phyloP scores from a whole-genome alignment of 2,888 invertebrate species.

The Tetrapedia diversipes region DNA sequence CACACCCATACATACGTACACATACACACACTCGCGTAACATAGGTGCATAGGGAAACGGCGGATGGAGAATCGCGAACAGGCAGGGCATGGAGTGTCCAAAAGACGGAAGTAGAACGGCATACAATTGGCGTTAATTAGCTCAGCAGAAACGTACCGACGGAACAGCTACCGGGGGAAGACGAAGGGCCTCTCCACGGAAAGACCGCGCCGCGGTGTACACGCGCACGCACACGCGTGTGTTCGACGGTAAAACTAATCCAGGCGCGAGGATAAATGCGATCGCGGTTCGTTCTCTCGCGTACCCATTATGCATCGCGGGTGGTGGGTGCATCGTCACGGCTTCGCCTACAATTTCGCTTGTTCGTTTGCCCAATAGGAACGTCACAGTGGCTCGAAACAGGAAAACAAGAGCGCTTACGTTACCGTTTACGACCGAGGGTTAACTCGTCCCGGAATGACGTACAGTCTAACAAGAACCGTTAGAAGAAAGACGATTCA shows the following conservation, averaged over 20 bases:
- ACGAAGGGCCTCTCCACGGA: conserved; percentile 44
- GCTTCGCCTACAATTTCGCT: neutral
- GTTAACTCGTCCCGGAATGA: neutral
- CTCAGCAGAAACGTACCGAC: conserved; percentile 55
- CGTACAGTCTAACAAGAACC: neutral
- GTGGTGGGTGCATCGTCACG: neutral
- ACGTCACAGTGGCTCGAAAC: neutral
- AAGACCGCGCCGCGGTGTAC: conserved; percentile 37
- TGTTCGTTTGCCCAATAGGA: conserved; percentile 7
- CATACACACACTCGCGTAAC: neutral
- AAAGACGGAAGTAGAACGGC: conserved; percentile 63
- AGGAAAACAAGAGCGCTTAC: neutral
- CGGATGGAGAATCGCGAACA: conserved; percentile 33
- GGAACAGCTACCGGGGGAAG: conserved; percentile 39
- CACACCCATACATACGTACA: conserved; percentile 7
- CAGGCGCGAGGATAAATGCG: conserved; percentile 28
- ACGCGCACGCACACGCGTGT: too few species aligned
- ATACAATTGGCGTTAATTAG: conserved; percentile 67
- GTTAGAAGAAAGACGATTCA: conserved; percentile 12
- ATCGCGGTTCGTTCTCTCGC: conserved; percentile 27
- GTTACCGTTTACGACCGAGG: neutral
- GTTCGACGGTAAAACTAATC: conserved; percentile 38
- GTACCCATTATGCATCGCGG: conserved; percentile 8
- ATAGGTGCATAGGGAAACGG: neutral
- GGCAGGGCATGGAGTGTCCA: conserved; percentile 31